Evolutionary conservation across 2,797 vertebrate genomes (phyloP).

Genomic region (Pachyuromys duprasi): DNA sequence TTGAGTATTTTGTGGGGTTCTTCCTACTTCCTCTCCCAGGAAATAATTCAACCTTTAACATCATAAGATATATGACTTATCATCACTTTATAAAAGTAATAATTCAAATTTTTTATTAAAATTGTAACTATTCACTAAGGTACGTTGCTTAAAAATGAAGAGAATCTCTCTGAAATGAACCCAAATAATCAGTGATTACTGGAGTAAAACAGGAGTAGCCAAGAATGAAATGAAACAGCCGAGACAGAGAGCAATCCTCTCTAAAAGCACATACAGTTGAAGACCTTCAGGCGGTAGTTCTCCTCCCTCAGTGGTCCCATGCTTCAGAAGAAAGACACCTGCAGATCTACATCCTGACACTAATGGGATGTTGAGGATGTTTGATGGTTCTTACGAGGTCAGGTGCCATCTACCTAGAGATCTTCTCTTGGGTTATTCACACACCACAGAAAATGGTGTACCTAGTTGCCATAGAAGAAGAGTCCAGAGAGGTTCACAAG

Average conservation of each 20-base stretch:
- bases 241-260: neutral
- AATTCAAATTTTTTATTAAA: neutral
- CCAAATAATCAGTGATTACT: neutral
- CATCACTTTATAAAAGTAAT: constrained; percentile 4
- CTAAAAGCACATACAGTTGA: too few relatives aligned
- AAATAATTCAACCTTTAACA: neutral
- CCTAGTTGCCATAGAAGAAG: neutral
- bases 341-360: neutral
- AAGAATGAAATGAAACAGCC: neutral
- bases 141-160: neutral
- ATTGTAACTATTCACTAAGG: neutral
- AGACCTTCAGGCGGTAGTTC: too few relatives aligned
- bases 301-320: neutral
- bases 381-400: neutral
- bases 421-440: neutral
- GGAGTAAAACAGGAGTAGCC: neutral
- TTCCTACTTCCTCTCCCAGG: neutral
- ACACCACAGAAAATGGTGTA: neutral
- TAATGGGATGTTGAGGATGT: neutral
- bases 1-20: neutral
- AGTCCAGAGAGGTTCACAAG: neutral
- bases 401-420: neutral
- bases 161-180: neutral
- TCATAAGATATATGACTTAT: neutral
- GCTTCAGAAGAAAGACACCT: neutral